Percentiles rank a stretch among this genome's conserved stretches.
Evolutionary conservation across 2,113 vertebrate species (phyloP).

Genomic region (Panthera uncia): DNA sequence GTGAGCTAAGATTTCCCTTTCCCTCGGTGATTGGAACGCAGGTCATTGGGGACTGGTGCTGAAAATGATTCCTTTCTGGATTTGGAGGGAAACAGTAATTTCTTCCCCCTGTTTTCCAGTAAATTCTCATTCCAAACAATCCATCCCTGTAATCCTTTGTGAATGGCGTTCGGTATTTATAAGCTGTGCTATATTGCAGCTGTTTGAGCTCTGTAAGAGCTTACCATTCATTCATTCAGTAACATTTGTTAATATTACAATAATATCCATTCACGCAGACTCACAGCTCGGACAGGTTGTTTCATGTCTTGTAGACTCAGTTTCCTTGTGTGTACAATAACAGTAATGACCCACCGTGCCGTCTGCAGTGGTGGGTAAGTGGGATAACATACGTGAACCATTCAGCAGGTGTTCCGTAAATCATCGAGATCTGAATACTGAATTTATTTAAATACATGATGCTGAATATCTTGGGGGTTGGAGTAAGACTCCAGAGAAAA

Average conservation of each 20-base stretch:
- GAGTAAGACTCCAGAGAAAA: neutral
- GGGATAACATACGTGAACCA: neutral
- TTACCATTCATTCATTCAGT: neutral
- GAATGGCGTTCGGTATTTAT: conserved; percentile 3
- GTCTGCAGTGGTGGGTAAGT: neutral
- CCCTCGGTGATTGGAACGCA: neutral
- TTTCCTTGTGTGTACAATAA: neutral
- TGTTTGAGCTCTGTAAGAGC: neutral
- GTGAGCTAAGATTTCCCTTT: neutral
- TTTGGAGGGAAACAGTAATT: neutral
- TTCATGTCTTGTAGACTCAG: neutral
- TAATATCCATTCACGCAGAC: neutral
- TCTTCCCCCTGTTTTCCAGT: neutral
- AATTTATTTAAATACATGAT: neutral
- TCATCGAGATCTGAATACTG: neutral
- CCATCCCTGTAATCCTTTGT: neutral
- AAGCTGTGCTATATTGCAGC: neutral
- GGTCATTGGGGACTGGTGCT: neutral
- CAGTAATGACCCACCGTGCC: neutral
- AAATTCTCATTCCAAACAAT: neutral
- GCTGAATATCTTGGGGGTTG: neutral
- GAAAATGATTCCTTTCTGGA: neutral
- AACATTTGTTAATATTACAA: neutral
- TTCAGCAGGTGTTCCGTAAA: neutral
- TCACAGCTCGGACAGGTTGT: neutral